phyloP scores from a whole-genome alignment of 2,797 vertebrate species.

The Xenops minutus region DNA sequence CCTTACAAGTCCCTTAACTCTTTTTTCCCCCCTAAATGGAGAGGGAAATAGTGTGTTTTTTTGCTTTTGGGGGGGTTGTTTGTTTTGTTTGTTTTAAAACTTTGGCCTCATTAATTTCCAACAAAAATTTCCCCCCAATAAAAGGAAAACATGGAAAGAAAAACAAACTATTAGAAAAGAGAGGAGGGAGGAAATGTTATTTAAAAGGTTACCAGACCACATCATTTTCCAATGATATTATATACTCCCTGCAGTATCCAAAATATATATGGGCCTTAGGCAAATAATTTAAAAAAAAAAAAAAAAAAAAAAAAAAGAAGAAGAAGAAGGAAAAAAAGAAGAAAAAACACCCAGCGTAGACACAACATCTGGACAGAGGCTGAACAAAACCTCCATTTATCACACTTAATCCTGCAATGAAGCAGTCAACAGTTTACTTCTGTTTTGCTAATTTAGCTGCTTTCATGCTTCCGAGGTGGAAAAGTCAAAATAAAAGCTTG shows the following conservation, averaged over 20 bases:
- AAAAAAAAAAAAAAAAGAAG: slow-evolving; percentile 76
- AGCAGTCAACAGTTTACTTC: slow-evolving; percentile 90
- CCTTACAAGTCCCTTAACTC: slow-evolving; percentile 62
- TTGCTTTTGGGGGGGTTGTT: neutral
- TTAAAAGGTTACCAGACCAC: slow-evolving; percentile 99
- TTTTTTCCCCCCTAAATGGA: neutral
- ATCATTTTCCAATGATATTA: slow-evolving; percentile 99
- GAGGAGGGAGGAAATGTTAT: slow-evolving; percentile 99
- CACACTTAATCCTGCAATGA: slow-evolving; percentile 91
- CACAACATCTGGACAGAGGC: slow-evolving; percentile 99
- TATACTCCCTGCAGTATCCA: slow-evolving; percentile 98
- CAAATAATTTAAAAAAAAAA: slow-evolving; percentile 95
- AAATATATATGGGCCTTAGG: slow-evolving; percentile 95
- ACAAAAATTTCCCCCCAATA: slow-evolving; percentile 83
- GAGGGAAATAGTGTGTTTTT: neutral
- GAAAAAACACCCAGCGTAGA: slow-evolving; percentile 84
- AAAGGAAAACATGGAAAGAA: slow-evolving; percentile 99
- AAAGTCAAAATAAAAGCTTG: slow-evolving; percentile 73
- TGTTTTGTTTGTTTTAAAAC: slow-evolving; percentile 66
- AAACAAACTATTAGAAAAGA: slow-evolving; percentile 98
- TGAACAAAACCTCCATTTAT: slow-evolving; percentile 99
- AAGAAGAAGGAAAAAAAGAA: slow-evolving; percentile 72
- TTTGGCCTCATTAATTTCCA: slow-evolving; percentile 76
- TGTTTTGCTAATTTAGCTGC: slow-evolving; percentile 87
- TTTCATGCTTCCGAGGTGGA: slow-evolving; percentile 79